Evolutionary conservation across 2,888 invertebrate genomes (phyloP), one percentile per base, ranked within the genome.

Genomic region (Encarsia formosa): DNA sequence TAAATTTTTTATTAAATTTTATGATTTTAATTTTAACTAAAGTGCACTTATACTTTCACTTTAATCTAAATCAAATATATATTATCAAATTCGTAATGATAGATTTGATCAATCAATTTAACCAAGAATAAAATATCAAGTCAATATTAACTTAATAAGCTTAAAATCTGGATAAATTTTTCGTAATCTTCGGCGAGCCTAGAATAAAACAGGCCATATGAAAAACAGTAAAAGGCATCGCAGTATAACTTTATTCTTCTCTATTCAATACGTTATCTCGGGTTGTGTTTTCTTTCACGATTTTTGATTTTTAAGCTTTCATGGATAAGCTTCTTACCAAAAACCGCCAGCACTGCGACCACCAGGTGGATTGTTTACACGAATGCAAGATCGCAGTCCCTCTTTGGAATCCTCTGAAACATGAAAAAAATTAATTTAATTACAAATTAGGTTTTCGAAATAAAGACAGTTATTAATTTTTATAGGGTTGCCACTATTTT

Each of bases 351-450:
- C 87, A 13, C 91, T 92, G 73, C 87, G 86, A 43, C 93, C 93
- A 62, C 93, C 93, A 2, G 93, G 93, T 8, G 93, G 93, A 79
- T 91, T 89, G 70, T 87, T 82, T 4, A 93, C 90, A 63, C 89
- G 86, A 54, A 92, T 91, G 51, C 87, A 88, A 1, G 90, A 84
- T 68, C 88, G 86, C 61, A 84, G 81, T 49, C 79, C 76, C 46
- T 85, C 87, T 74, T 87, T 88, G 20, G 84, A 71, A 68, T 90
- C 89, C 78, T 87, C 89, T 89, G 82, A 79, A 52, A 34, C 15
- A 2, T 11, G 35, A 42, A 20, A 15, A 22, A 35, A 44, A 20
- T 42, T 2, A 24, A 23, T 35, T 18, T n/a, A 5, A 8, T 11
- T 8, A 8, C 26, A 11, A 11, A 26, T 26, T 26, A 6, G 26